Evolutionary conservation across 92 coral and sea anemone genomes (phyloP).

Genomic region (Phenganax stokvisi): DNA sequence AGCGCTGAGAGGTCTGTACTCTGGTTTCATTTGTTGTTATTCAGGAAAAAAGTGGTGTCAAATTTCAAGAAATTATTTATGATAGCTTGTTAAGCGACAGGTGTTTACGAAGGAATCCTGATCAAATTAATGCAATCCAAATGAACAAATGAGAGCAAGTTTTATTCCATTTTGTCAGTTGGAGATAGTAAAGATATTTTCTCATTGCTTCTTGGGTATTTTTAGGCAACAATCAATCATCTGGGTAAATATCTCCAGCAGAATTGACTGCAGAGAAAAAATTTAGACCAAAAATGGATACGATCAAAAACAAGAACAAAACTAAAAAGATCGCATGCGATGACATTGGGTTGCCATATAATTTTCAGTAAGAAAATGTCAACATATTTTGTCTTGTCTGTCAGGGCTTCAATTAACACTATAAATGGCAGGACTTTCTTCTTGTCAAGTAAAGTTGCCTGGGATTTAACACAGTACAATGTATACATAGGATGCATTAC

Average conservation of each 20-base stretch:
- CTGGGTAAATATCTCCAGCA: constrained; percentile 55
- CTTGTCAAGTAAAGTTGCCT: too few relatives aligned
- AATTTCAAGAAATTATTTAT: too few relatives aligned
- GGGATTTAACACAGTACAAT: too few relatives aligned
- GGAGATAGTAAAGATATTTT: background rate
- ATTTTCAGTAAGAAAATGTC: constrained; percentile 70
- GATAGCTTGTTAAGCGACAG: too few relatives aligned
- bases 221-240: constrained; percentile 24
- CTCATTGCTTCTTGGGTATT: constrained; percentile 6
- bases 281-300: constrained; percentile 47
- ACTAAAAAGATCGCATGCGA: constrained; percentile 64
- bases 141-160: background rate
- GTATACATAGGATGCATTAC: too few relatives aligned
- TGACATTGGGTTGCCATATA: constrained; percentile 83
- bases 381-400: background rate
- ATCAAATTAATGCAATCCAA: background rate
- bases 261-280: constrained; percentile 54
- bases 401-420: background rate
- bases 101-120: too few relatives aligned
- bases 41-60: too few relatives aligned
- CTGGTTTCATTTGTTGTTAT: too few relatives aligned
- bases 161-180: background rate
- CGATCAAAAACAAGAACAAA: constrained; percentile 51
- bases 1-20: too few relatives aligned
- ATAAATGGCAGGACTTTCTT: too few relatives aligned